Evolutionary conservation across 2,888 invertebrate genomes (phyloP), one percentile per base, ranked within the genome.

Genomic region (Strigamia maritima): DNA sequence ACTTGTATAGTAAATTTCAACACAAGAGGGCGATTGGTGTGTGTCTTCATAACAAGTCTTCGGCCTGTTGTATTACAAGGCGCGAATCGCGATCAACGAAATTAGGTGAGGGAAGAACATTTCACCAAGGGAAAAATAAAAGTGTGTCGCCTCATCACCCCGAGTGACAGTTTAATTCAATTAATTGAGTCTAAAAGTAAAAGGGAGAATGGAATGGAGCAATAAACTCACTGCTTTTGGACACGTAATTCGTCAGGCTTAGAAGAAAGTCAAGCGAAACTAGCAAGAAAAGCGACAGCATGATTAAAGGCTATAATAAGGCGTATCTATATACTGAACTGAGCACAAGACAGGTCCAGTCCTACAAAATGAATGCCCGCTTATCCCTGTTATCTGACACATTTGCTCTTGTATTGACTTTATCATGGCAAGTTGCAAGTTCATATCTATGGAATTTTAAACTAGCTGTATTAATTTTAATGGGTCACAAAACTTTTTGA

Each of bases 111-210:
- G 19, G 19, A 8, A 1, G 28, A 28, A 70, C 26, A 14, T 14
- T 70, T 12, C 26, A 24, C 12, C 70, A 10, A 10, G 8, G 14
- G 28, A 26, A 70, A 26, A 28, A 70, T 26, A 60, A 28, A 70
- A 70, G 70, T 16, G 70, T 70, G 70, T 28, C 28, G 70, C 28
- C 28, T 70, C 70, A 70, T 70, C 70, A 70, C 28, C 70, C 70
- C 70, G 28, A 28, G 70, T 70, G 70, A 28, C 70, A 70, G 12
- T 70, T 70, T 70, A 70, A 70, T 70, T 70, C 70, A 70, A 70
- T 70, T 70, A 70, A 70, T 70, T 70, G 70, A 70, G 70, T 70
- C 26, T 26, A 70, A 70, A 70, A 24, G 70, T n/a, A 70, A 28
- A 28, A 70, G 26, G 12, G 28, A 70, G 14, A 28, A 8, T 26